These are phyloP conservation scores for Cryptophagus acutangulus DNA, from an alignment of 2,888 invertebrate genomes.

Conservation along the genomic window DNA sequence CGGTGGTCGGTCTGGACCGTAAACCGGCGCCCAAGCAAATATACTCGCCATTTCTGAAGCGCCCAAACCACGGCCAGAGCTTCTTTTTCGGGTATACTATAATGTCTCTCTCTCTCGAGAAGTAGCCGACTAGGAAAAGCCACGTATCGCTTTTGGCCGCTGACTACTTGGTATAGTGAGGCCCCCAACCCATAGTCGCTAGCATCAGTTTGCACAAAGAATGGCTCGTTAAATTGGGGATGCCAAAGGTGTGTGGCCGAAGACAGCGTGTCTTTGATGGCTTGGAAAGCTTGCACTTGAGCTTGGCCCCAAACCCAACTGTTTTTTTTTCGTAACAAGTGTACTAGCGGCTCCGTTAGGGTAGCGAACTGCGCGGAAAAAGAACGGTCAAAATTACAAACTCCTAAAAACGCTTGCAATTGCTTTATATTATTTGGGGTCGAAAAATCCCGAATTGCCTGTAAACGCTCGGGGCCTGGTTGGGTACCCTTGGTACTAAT, in stretches of 20 bases:
- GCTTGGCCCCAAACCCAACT: background rate
- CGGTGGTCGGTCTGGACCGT: no score
- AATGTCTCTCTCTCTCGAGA: no score
- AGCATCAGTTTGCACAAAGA: slow-evolving; percentile 10
- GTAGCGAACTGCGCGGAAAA: slow-evolving; percentile 6
- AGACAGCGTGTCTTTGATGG: slow-evolving; percentile 7
- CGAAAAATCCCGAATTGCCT: slow-evolving; percentile 21
- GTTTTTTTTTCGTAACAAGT: slow-evolving; percentile 6
- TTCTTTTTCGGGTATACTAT: no score
- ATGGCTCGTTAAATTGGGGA: slow-evolving; percentile 1
- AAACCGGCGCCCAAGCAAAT: no score
- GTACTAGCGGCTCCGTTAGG: slow-evolving; percentile 3
- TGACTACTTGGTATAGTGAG: slow-evolving; percentile 3
- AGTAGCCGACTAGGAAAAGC: no score
- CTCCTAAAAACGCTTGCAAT: slow-evolving; percentile 17
- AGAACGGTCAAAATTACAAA: slow-evolving; percentile 11
- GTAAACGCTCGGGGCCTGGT: slow-evolving; percentile 20
- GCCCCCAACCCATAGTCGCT: slow-evolving; percentile 8
- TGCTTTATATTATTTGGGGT: slow-evolving; percentile 15
- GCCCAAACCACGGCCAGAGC: no score
- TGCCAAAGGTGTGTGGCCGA: slow-evolving; percentile 7
- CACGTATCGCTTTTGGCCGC: slow-evolving; percentile 6
- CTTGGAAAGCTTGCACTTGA: slow-evolving; percentile 7
- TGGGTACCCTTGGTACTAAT: slow-evolving; percentile 17
- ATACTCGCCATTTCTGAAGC: no score